Percentiles rank a stretch among this genome's conserved stretches.
Conservation (phyloP, 2,888 invertebrate genomes). For the Macrophya alboannulata region DNA sequence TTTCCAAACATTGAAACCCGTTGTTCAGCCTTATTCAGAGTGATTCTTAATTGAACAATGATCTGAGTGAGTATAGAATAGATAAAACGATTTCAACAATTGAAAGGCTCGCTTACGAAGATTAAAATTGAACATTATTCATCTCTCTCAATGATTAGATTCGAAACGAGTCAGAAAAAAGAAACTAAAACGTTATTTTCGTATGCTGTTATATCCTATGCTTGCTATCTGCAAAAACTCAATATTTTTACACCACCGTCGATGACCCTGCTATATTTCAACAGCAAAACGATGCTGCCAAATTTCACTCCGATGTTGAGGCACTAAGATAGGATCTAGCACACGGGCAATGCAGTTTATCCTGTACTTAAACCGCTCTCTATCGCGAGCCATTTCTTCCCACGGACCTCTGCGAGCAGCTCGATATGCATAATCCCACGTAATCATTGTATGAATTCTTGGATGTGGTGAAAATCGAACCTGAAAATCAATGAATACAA, state of each 20-base stretch:
- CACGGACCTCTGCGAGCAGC: slow-evolving; percentile 83
- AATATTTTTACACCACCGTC: slow-evolving; percentile 28
- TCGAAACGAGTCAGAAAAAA: background rate
- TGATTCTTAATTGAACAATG: background rate
- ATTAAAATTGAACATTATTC: background rate
- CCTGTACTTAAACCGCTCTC: slow-evolving; percentile 80
- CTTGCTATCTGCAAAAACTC: background rate
- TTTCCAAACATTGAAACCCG: background rate
- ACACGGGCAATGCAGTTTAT: slow-evolving; percentile 76
- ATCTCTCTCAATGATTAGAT: background rate
- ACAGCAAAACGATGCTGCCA: slow-evolving; percentile 79
- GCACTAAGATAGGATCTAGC: slow-evolving; percentile 79
- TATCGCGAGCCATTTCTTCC: slow-evolving; percentile 82
- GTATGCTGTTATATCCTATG: background rate
- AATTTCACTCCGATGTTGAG: slow-evolving; percentile 79
- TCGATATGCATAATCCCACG: slow-evolving; percentile 82
- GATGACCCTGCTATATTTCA: slow-evolving; percentile 56
- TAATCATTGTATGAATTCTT: slow-evolving; percentile 81
- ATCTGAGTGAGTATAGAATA: background rate
- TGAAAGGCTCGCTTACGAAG: background rate
- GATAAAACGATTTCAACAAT: background rate
- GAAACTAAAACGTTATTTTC: background rate
- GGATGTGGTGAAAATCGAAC: slow-evolving; percentile 81
- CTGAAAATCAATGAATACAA: slow-evolving; percentile 72
- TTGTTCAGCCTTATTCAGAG: background rate